These are phyloP conservation scores for Coenonympha glycerion DNA, from an alignment of 2,888 invertebrate genomes.

Conservation along the genomic window DNA sequence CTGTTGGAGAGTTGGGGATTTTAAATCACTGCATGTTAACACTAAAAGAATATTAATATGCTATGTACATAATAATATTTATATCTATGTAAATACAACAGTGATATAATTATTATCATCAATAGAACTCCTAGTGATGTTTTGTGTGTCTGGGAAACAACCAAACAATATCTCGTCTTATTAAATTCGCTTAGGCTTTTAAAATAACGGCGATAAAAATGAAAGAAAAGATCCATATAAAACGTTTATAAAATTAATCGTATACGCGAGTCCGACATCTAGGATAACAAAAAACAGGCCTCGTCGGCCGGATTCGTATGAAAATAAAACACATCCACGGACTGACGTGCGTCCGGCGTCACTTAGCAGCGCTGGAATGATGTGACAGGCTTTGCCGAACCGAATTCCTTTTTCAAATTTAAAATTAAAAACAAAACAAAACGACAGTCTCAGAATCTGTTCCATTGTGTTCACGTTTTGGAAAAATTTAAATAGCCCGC, in stretches of 20 bases:
- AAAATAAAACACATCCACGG: conserved; percentile 70
- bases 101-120: too few relatives aligned
- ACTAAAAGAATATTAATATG: too few relatives aligned
- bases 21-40: too few relatives aligned
- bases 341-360: conserved; percentile 76
- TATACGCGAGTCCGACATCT: conserved; percentile 59
- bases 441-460: conserved; percentile 60
- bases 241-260: conserved; percentile 54
- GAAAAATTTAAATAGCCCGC: conserved; percentile 72
- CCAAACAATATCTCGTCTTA: neutral
- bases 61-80: too few relatives aligned
- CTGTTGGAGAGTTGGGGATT: too few relatives aligned
- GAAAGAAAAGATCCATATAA: conserved; percentile 22
- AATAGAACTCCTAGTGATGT: too few relatives aligned
- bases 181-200: conserved; percentile 13
- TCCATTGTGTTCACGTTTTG: conserved; percentile 76
- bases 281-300: conserved; percentile 70
- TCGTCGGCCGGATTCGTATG: conserved; percentile 65
- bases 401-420: conserved; percentile 68
- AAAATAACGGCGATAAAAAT: conserved; percentile 20
- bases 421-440: conserved; percentile 66
- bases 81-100: too few relatives aligned
- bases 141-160: too few relatives aligned
- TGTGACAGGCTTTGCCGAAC: conserved; percentile 74
- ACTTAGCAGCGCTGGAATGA: conserved; percentile 75